A percentile compares a stretch with the other conserved stretches of the same genome.
These are phyloP conservation scores for Colostygia pectinataria DNA, from an alignment of 2,888 invertebrate genomes.

Conservation along the genomic window DNA sequence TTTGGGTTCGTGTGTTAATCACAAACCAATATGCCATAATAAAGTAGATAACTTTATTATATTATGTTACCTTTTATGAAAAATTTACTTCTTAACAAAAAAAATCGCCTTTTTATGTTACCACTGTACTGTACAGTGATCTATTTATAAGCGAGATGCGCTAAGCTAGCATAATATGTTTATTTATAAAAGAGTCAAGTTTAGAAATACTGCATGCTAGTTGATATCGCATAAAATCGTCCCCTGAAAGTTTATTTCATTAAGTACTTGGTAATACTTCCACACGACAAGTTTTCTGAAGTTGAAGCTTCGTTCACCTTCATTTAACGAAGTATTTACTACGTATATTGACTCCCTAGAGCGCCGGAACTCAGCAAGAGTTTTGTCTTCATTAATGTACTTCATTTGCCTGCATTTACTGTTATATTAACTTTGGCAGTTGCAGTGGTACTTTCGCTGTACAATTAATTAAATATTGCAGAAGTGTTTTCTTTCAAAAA, in stretches of 20 bases:
- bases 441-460: too few relatives aligned
- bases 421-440: conserved; percentile 1
- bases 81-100: too few relatives aligned
- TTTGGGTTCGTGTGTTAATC: too few relatives aligned
- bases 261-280: conserved; percentile 33
- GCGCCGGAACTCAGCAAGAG: conserved; percentile 27
- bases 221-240: conserved; percentile 15
- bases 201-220: conserved; percentile 6
- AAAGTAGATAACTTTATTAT: too few relatives aligned
- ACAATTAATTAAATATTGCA: too few relatives aligned
- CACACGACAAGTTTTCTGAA: conserved; percentile 27
- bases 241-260: conserved; percentile 24
- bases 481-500: too few relatives aligned
- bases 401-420: conserved; percentile 13
- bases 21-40: too few relatives aligned
- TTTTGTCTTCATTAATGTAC: conserved; percentile 20
- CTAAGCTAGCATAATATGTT: background rate
- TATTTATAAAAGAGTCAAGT: background rate
- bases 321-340: conserved; percentile 6
- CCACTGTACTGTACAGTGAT: too few relatives aligned
- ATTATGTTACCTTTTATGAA: too few relatives aligned
- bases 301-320: conserved; percentile 21
- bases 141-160: too few relatives aligned
- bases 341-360: conserved; percentile 26
- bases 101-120: too few relatives aligned